Evolutionary conservation across 2,888 invertebrate species (phyloP), one percentile per base, ranked within the genome.

Genomic region (Nephrocerus scutellatus): DNA sequence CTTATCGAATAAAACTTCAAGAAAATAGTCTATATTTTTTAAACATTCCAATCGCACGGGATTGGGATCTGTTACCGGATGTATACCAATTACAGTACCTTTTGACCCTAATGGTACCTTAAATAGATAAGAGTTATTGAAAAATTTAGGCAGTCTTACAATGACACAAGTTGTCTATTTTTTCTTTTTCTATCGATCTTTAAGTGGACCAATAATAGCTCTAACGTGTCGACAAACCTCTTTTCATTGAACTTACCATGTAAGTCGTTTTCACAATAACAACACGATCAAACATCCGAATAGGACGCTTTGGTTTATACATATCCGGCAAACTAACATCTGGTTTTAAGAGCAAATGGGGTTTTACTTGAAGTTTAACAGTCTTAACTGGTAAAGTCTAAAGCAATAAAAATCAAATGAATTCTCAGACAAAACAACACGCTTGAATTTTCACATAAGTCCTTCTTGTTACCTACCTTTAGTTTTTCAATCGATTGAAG

Each of bases 51-150:
- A 43, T 57, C 76, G 29, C 63, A 74, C 62, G 54, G 75, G 59
- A 57, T 56, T 55, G 18, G 60, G 41, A 60, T 60, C 50, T 54
- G 59, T 49, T 24, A 68, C 51, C 48, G 68, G 61, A 38, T 74
- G 70, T 7, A 82, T 72, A 0, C 77, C 88, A n/a, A 89, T 80
- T 2, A 97, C 72, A 0, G 90, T 93, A 19, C 96, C 97, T 46
- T 79, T 76, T 8, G 78, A 72, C 2, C 92, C 95, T 5, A 85
- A 66, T 0, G 92, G 92, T 12, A 89, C 66, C 59, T 63, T 25
- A 4, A 14, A 21, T 7, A 38, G 13, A 13, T 22, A 12, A 12
- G 5, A n/a, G n/a, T n/a, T n/a, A n/a, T n/a, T n/a, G n/a, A n/a
- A n/a, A n/a, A n/a, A n/a, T n/a, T n/a, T n/a, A n/a, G n/a, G n/a